Conservation (phyloP, 2,888 invertebrate genomes). For the Drosophila hamatofila region DNA sequence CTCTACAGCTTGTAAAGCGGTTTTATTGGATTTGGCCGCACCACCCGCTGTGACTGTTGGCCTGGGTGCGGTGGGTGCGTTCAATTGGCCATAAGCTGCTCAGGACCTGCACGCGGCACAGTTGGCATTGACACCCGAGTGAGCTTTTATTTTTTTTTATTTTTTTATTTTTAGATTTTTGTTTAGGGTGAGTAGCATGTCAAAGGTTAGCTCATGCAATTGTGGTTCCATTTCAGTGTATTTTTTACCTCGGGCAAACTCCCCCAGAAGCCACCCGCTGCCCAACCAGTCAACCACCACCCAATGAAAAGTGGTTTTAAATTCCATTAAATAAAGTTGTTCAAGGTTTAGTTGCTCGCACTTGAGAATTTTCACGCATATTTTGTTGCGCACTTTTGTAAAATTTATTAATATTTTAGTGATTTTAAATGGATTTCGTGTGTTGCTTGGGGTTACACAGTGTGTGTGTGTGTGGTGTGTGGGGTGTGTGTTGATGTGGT, state of each 20-base stretch:
- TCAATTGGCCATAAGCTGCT: slow-evolving; percentile 82
- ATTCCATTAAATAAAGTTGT: slow-evolving; percentile 85
- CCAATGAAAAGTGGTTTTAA: slow-evolving; percentile 80
- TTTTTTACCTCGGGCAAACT: slow-evolving; percentile 64
- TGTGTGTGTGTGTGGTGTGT: background rate
- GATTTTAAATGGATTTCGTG: slow-evolving; percentile 81
- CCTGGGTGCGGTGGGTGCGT: slow-evolving; percentile 9
- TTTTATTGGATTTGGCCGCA: slow-evolving; percentile 82
- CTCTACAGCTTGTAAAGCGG: slow-evolving; percentile 82
- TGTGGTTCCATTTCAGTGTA: slow-evolving; percentile 58
- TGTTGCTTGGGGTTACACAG: slow-evolving; percentile 54
- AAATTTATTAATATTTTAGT: slow-evolving; percentile 83
- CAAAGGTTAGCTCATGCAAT: slow-evolving; percentile 81
- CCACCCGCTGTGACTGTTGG: slow-evolving; percentile 8
- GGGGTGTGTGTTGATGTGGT: slow-evolving; percentile 34
- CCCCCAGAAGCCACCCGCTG: slow-evolving; percentile 49
- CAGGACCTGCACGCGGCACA: slow-evolving; percentile 69
- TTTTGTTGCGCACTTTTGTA: slow-evolving; percentile 83
- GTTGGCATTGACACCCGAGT: slow-evolving; percentile 76
- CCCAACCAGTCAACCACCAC: slow-evolving; percentile 30
- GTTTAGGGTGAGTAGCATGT: slow-evolving; percentile 61
- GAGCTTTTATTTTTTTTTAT: slow-evolving; percentile 63
- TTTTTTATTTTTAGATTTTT: slow-evolving; percentile 6
- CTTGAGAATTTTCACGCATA: slow-evolving; percentile 80
- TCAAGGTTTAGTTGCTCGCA: slow-evolving; percentile 50